Evolutionary conservation across 2,113 vertebrate genomes (phyloP).

Genomic region (Ochotona princeps): DNA sequence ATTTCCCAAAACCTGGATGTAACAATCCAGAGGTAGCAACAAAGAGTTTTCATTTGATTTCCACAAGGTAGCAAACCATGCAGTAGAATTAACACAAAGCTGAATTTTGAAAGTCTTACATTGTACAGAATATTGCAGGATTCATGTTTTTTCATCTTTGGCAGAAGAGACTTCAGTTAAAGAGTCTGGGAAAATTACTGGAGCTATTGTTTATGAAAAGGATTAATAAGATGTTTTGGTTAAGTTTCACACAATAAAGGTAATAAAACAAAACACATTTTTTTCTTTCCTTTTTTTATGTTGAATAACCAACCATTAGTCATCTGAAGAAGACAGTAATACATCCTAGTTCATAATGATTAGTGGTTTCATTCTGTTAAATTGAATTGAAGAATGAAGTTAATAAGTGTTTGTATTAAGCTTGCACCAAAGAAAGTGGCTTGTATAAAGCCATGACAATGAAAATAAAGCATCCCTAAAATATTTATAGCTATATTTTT

Average conservation of each 20-base stretch:
- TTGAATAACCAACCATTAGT: not conserved
- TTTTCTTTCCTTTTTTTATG: conserved; percentile 17
- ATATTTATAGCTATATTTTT: not conserved
- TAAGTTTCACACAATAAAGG: not conserved
- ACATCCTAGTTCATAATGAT: not conserved
- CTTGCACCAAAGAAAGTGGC: not conserved
- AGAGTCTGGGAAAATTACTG: not conserved
- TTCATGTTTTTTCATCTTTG: conserved; percentile 24
- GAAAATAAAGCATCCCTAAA: not conserved
- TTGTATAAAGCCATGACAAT: not conserved
- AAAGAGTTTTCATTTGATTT: not conserved
- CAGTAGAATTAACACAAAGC: not conserved
- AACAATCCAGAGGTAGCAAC: not conserved
- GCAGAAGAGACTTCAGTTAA: not conserved
- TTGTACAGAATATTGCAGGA: not conserved
- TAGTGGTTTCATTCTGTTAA: not conserved
- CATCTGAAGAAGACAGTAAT: conserved; percentile 14
- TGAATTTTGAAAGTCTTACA: not conserved
- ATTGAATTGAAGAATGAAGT: not conserved
- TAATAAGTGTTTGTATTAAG: not conserved
- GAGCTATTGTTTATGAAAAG: not conserved
- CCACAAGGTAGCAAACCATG: not conserved
- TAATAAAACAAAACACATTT: not conserved
- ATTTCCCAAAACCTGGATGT: not conserved
- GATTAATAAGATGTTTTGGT: conserved; percentile 22